phyloP scores from a whole-genome alignment of 2,113 vertebrate species.

The Tenebrosternarchus preto region DNA sequence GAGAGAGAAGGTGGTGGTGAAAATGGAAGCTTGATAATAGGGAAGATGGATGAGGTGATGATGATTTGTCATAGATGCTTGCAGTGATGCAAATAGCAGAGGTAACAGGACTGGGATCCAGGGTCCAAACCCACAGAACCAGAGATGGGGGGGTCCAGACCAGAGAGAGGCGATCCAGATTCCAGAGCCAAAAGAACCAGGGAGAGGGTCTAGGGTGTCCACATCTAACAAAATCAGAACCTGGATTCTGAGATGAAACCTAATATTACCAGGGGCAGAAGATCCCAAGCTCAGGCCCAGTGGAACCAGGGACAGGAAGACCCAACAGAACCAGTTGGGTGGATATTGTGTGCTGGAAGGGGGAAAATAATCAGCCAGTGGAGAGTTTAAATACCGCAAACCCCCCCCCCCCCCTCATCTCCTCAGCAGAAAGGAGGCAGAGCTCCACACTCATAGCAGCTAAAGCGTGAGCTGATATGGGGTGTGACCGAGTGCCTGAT shows the following conservation, averaged over 20 bases:
- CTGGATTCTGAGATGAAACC: too few relatives aligned
- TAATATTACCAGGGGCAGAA: too few relatives aligned
- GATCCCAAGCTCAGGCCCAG: too few relatives aligned
- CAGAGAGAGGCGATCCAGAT: too few relatives aligned
- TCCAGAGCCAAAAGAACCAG: not conserved
- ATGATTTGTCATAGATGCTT: slow-evolving; percentile 42
- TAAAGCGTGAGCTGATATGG: not conserved
- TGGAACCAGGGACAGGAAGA: too few relatives aligned
- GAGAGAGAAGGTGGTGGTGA: not conserved
- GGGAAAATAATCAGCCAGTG: slow-evolving; percentile 37
- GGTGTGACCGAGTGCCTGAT: slow-evolving; percentile 15
- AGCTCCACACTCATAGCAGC: not conserved
- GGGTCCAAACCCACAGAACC: slow-evolving; percentile 44
- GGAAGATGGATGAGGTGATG: slow-evolving; percentile 31
- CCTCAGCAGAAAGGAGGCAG: slow-evolving; percentile 13
- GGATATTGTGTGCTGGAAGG: not conserved
- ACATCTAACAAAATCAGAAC: too few relatives aligned
- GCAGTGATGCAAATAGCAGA: slow-evolving; percentile 28
- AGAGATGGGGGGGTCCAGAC: not conserved
- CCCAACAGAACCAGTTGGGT: too few relatives aligned
- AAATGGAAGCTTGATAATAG: slow-evolving; percentile 32
- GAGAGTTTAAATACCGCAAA: slow-evolving; percentile 34
- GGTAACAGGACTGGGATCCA: slow-evolving; percentile 18
- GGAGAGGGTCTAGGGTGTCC: not conserved
- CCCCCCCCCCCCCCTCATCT: not conserved